Conservation (phyloP, 2,797 vertebrate genomes). For the Pipistrellus kuhlii region DNA sequence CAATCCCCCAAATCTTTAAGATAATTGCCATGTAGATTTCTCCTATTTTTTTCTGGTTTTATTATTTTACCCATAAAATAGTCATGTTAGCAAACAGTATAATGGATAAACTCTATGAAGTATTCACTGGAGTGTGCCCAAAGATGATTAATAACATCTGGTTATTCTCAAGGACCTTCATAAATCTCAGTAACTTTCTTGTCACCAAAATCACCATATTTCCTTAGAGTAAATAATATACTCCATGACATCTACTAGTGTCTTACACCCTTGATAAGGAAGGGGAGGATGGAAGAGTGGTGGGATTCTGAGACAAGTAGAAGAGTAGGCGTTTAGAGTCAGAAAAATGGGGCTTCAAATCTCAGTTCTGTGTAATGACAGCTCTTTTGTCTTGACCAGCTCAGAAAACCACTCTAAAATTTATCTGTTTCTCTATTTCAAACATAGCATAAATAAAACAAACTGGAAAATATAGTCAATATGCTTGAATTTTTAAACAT, state of each 20-base stretch:
- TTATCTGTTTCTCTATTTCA: background rate
- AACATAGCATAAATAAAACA: background rate
- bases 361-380: background rate
- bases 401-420: background rate
- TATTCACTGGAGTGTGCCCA: background rate
- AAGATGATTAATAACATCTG: constrained; percentile 8
- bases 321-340: background rate
- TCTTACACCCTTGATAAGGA: constrained; percentile 2
- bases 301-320: background rate
- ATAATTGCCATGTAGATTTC: background rate
- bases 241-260: background rate
- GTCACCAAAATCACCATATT: constrained; percentile 46
- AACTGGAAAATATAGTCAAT: background rate
- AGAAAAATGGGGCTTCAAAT: background rate
- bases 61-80: background rate
- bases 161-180: background rate
- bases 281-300: background rate
- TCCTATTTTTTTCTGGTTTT: background rate
- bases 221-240: background rate
- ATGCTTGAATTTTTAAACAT: background rate
- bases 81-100: background rate
- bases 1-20: background rate
- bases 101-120: background rate
- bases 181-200: constrained; percentile 42
- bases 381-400: background rate